Base-by-base conservation (phyloP, 2,797 vertebrate genomes). In the Enteromius argenteus region DNA sequence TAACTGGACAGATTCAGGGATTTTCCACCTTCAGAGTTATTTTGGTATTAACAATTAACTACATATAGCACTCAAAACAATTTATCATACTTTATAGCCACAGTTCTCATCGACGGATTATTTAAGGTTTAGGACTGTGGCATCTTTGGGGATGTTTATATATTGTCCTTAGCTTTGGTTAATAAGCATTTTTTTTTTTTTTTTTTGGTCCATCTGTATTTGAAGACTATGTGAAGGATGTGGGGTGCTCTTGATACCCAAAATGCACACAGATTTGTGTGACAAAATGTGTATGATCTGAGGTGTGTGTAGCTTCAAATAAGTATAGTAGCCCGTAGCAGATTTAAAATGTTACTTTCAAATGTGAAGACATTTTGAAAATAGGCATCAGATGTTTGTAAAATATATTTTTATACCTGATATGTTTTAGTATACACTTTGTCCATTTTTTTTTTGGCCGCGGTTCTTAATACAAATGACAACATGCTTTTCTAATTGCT, bases 261-360 rank as follows among this genome's bases (percentile, higher is more conserved):
- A 44, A 42, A 19, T 60, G 8, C 27, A 73, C 35, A 76, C 23
- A 75, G 23, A 46, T 27, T 42, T 42, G 39, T 42, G 37, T 39
- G 37, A 39, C 7, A 58, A 79, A 51, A 3, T 66, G 27, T 83
- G 72, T 37, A 5, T 85, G 75, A 51, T 56, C 64, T 79, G 37
- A 81, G 88, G 82, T 90, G 89, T 89, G 89, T 89, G 88, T 89
- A 85, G 90, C 89, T 90, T 86, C 87, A 81, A 68, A 66, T 88
- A 88, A 89, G 84, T 90, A 93, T 90, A 85, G 53, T 87, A 89
- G 85, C 88, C 84, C 87, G 88, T 44, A 77, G 88, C 62, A 89
- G 90, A 89, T 92, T 92, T 94, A 91, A 93, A 93, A 93, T 95
- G 93, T 93, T 94, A 92, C 89, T 93, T 89, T 58, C 85, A 71